A percentile compares a stretch with the other conserved stretches of the same genome.
These are phyloP conservation scores for Mesoclemmys tuberculata DNA, from an alignment of 2,113 vertebrate genomes.

Conservation along the genomic window DNA sequence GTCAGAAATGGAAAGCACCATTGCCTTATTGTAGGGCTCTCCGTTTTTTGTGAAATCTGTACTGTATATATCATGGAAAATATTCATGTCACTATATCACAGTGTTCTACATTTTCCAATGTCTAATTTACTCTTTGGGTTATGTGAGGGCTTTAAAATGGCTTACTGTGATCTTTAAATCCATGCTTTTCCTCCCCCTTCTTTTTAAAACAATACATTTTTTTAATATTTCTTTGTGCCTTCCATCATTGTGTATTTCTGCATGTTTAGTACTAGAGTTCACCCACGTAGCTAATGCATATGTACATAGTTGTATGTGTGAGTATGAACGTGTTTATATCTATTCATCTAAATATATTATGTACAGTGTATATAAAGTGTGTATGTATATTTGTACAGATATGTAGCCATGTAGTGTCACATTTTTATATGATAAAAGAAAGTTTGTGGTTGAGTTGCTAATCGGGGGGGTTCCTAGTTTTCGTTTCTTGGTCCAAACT, in stretches of 20 bases:
- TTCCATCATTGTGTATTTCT: slow-evolving; percentile 52
- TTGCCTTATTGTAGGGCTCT: neutral
- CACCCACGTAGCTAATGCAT: slow-evolving; percentile 22
- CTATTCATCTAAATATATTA: slow-evolving; percentile 48
- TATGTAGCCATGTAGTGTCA: slow-evolving; percentile 41
- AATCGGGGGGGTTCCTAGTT: slow-evolving; percentile 40
- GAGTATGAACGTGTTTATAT: slow-evolving; percentile 76
- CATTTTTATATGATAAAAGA: slow-evolving; percentile 6
- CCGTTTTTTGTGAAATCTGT: neutral
- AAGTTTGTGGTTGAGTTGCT: slow-evolving; percentile 49
- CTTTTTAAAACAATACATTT: neutral
- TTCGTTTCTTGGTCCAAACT: slow-evolving; percentile 10
- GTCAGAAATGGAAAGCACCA: neutral
- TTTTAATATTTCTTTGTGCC: slow-evolving; percentile 30
- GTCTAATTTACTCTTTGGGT: neutral
- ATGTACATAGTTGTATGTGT: slow-evolving; percentile 72
- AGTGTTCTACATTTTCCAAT: neutral
- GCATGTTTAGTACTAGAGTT: slow-evolving; percentile 33
- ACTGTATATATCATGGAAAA: neutral
- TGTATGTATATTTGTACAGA: slow-evolving; percentile 79
- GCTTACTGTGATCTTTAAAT: neutral
- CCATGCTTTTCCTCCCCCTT: neutral
- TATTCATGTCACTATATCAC: neutral
- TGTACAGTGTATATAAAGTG: slow-evolving; percentile 79
- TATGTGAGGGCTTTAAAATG: slow-evolving; percentile 22